Evolutionary conservation across 37 sponge, comb jelly and placozoan genomes (phyloP).

Genomic region (Mnemiopsis leidyi): DNA sequence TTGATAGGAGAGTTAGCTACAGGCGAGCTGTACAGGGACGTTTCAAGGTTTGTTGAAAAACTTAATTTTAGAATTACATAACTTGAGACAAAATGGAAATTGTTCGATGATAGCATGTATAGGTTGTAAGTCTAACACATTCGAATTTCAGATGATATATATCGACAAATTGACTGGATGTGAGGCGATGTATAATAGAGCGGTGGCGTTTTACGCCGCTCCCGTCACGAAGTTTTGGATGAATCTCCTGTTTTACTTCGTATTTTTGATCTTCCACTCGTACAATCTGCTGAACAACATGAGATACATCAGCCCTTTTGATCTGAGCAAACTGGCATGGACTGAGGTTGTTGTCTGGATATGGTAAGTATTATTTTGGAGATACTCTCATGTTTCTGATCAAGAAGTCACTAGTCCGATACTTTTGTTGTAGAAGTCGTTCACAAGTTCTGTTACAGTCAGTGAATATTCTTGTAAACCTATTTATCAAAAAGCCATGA

Average conservation of each 20-base stretch:
- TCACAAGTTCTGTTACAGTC: no score
- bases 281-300: slow-evolving; percentile 4
- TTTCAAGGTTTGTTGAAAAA: slow-evolving; percentile 4
- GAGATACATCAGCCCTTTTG: background rate
- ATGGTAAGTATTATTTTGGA: background rate
- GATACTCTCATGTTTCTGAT: no score
- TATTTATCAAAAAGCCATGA: no score
- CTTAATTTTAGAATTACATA: no score
- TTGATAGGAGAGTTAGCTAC: slow-evolving; percentile 35
- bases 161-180: slow-evolving; percentile 18
- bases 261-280: background rate
- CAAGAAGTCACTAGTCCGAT: no score
- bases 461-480: no score
- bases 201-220: background rate
- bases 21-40: background rate
- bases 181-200: background rate
- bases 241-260: background rate
- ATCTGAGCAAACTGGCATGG: background rate
- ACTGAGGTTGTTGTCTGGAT: slow-evolving; percentile 14
- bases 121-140: no score
- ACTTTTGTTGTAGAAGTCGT: no score
- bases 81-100: no score
- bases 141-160: background rate
- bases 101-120: no score
- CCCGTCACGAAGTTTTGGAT: slow-evolving; percentile 49